Conservation (phyloP, 2,113 vertebrate species). For the Drymodes brunneopygia region DNA sequence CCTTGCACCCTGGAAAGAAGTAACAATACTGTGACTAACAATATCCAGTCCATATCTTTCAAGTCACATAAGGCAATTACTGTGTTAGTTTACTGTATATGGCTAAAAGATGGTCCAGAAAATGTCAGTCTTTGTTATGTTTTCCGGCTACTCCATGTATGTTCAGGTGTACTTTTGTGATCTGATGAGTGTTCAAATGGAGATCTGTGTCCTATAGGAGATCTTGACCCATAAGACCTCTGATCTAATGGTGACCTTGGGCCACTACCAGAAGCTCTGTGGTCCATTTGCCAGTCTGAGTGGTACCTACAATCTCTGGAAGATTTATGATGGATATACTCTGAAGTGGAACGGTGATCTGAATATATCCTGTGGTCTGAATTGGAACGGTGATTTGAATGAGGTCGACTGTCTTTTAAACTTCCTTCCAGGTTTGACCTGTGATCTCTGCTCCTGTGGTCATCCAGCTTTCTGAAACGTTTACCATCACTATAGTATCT, state of each 20-base stretch:
- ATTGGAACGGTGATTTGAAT: constrained; percentile 79
- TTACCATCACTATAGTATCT: constrained; percentile 92
- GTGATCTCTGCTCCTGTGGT: constrained; percentile 87
- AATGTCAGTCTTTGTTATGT: constrained; percentile 84
- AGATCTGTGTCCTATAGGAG: constrained; percentile 84
- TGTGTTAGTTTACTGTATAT: constrained; percentile 89
- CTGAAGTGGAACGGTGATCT: constrained; percentile 78
- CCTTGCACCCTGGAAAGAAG: constrained; percentile 82
- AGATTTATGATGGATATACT: constrained; percentile 83
- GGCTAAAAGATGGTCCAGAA: constrained; percentile 81
- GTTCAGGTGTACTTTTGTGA: constrained; percentile 95
- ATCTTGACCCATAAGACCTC: constrained; percentile 89
- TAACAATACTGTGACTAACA: constrained; percentile 80
- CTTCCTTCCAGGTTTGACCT: constrained; percentile 79
- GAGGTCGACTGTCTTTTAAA: constrained; percentile 82
- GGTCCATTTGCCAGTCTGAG: constrained; percentile 93
- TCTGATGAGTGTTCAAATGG: constrained; percentile 93
- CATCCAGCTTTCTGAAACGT: constrained; percentile 88
- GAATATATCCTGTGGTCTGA: constrained; percentile 81
- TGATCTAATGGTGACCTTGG: constrained; percentile 89
- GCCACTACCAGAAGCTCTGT: constrained; percentile 84
- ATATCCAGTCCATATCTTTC: constrained; percentile 83
- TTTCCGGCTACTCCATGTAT: constrained; percentile 92
- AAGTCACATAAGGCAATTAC: constrained; percentile 96
- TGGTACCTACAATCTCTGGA: constrained; percentile 90